phyloP scores from a whole-genome alignment of 1,140 invertebrate genomes.

The Bombus waltoni region DNA sequence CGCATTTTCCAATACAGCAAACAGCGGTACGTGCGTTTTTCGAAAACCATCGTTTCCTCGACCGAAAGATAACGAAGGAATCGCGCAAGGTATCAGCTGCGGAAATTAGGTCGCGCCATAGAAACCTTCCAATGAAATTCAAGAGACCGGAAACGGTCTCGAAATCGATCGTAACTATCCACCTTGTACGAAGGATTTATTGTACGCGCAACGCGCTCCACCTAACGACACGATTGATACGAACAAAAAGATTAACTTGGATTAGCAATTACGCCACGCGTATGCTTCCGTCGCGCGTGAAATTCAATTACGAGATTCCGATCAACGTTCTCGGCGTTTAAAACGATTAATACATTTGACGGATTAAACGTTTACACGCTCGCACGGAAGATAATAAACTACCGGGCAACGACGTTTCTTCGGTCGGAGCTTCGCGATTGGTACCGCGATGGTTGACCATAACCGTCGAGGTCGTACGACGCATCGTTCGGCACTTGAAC shows the following conservation, averaged over 20 bases:
- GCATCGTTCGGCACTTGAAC: not conserved
- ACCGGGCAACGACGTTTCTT: fast-evolving
- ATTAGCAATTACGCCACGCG: too few relatives aligned
- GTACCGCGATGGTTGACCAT: too few relatives aligned
- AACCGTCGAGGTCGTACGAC: not conserved
- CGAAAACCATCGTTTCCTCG: not conserved
- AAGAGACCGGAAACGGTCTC: too few relatives aligned
- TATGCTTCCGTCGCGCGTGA: too few relatives aligned
- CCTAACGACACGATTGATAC: too few relatives aligned
- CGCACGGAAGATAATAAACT: too few relatives aligned
- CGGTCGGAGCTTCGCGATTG: too few relatives aligned
- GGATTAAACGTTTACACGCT: too few relatives aligned
- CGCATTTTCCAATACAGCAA: not conserved
- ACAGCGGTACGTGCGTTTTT: too few relatives aligned
- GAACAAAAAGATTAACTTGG: too few relatives aligned
- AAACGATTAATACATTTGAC: too few relatives aligned
- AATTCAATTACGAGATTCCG: not conserved
- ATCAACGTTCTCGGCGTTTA: too few relatives aligned
- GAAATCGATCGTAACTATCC: not conserved
- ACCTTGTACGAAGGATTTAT: not conserved
- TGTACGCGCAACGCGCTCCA: not conserved
- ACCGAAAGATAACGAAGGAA: not conserved
- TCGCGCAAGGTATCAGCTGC: not conserved
- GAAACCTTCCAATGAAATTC: not conserved
- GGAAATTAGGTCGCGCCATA: not conserved